Percentiles rank a stretch among this genome's conserved stretches.
These are phyloP conservation scores for Malaclemys terrapin DNA, from an alignment of 2,113 vertebrate genomes.

Conservation along the genomic window DNA sequence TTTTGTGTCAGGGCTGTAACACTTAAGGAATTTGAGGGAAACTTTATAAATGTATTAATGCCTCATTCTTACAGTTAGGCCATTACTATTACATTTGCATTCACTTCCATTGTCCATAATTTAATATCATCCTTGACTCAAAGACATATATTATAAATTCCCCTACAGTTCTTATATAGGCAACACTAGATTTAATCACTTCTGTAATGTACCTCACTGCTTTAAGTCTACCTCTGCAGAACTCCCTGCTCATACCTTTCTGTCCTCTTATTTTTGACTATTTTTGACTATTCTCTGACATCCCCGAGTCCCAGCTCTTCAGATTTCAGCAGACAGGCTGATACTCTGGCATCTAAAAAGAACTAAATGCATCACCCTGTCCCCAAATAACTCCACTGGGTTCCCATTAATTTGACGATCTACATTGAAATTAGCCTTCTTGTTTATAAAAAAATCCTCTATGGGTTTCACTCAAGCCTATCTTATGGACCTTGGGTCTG, in stretches of 20 bases:
- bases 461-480: not conserved
- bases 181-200: not conserved
- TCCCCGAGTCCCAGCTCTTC: not conserved
- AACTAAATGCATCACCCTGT: not conserved
- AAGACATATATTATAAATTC: not conserved
- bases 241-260: not conserved
- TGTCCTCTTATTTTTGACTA: not conserved
- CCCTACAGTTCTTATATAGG: not conserved
- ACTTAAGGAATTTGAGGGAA: not conserved
- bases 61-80: not conserved
- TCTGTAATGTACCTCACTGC: not conserved
- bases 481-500: not conserved
- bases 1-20: not conserved
- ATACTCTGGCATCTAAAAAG: not conserved
- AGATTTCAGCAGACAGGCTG: not conserved
- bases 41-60: not conserved
- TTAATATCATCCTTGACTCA: not conserved
- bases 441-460: not conserved
- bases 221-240: not conserved
- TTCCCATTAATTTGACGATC: not conserved
- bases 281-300: not conserved
- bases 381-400: not conserved
- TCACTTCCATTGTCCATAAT: not conserved
- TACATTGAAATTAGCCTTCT: not conserved
- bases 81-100: not conserved